phyloP scores from a whole-genome alignment of 2,888 invertebrate genomes.

The Ormyrus nitidulus region DNA sequence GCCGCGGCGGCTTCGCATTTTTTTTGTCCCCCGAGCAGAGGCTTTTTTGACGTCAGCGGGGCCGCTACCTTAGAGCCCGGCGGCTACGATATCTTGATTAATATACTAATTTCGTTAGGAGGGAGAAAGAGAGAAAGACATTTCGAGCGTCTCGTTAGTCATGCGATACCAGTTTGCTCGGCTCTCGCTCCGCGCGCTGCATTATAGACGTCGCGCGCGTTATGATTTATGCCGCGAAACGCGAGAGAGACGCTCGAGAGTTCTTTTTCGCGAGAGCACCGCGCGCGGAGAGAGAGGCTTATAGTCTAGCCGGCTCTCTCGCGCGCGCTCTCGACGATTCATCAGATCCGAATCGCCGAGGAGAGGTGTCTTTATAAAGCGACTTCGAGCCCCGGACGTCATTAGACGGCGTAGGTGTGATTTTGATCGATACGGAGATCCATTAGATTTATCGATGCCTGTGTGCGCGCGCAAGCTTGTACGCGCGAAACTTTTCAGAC shows the following conservation, averaged over 20 bases:
- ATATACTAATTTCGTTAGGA: conserved; percentile 37
- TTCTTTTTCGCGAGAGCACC: neutral
- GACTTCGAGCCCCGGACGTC: neutral
- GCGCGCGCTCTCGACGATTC: conserved; percentile 17
- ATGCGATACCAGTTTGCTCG: neutral
- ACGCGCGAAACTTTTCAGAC: too few species aligned
- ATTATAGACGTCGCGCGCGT: conserved; percentile 4
- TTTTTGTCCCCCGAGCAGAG: neutral
- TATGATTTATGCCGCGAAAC: conserved; percentile 26
- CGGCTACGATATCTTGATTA: conserved; percentile 37
- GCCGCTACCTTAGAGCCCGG: too few species aligned
- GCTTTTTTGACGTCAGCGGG: neutral
- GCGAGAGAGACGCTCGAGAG: neutral
- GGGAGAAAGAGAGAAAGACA: neutral
- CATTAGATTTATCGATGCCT: too few species aligned
- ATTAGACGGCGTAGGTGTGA: conserved; percentile 38
- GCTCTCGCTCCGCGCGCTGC: neutral
- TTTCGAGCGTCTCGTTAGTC: conserved; percentile 16
- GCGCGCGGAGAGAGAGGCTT: neutral
- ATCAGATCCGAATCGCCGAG: conserved; percentile 22
- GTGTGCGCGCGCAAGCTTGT: too few species aligned
- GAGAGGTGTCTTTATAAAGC: conserved; percentile 7
- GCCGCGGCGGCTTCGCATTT: neutral
- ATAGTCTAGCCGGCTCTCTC: neutral
- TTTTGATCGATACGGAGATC: conserved; percentile 29